Conservation (phyloP, 2,888 invertebrate species). For the Callyntrura guangdongensis region DNA sequence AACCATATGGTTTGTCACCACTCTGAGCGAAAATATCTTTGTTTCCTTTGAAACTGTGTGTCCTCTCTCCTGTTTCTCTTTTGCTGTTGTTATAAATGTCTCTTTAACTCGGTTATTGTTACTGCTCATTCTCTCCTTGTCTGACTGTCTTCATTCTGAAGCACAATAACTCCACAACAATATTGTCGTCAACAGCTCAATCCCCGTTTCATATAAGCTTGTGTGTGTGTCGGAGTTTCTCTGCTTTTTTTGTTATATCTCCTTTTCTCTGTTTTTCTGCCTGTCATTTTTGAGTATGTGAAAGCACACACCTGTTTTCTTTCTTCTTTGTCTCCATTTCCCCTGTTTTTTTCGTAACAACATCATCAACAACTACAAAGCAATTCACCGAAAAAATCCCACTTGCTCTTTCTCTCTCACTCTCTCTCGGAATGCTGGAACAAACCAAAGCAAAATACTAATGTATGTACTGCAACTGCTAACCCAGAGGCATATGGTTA, state of each 20-base stretch:
- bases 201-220: slow-evolving; percentile 21
- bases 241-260: not conserved
- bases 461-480: too few species aligned
- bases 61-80: not conserved
- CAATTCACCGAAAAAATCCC: too few species aligned
- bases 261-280: not conserved
- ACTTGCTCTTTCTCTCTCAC: too few species aligned
- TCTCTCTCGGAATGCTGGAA: too few species aligned
- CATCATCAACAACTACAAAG: too few species aligned
- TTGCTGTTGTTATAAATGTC: slow-evolving; percentile 23
- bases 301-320: slow-evolving; percentile 80
- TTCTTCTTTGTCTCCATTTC: slow-evolving; percentile 39
- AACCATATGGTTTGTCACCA: slow-evolving; percentile 36
- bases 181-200: slow-evolving; percentile 37
- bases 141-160: slow-evolving; percentile 15
- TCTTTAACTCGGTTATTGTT: slow-evolving; percentile 45
- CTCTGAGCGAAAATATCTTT: not conserved
- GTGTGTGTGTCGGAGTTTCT: slow-evolving; percentile 1
- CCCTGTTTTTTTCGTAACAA: too few species aligned
- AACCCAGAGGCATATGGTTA: too few species aligned
- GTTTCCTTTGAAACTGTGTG: too few species aligned
- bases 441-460: too few species aligned
- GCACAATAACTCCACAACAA: not conserved
- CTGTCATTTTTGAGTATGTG: slow-evolving; percentile 50
- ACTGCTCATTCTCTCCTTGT: slow-evolving; percentile 51